Evolutionary conservation across 2,888 invertebrate species (phyloP).

Genomic region (Phragmatobia fuliginosa): DNA sequence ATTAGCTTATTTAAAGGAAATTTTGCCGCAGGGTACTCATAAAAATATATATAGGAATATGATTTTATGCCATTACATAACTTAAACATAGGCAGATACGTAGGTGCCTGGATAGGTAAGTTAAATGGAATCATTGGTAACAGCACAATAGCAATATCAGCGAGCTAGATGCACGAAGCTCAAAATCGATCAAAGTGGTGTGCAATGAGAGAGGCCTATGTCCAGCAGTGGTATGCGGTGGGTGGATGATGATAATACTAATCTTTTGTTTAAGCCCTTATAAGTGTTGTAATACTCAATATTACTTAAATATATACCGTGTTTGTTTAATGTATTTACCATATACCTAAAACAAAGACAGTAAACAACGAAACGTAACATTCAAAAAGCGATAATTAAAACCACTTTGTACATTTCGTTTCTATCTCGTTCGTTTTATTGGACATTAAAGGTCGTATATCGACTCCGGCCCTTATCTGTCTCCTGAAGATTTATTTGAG

Average conservation of each 20-base stretch:
- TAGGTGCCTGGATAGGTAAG: not conserved
- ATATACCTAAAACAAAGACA: not conserved
- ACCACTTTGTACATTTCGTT: constrained; percentile 49
- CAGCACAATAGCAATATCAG: not conserved
- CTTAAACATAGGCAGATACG: not conserved
- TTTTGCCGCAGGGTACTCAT: not conserved
- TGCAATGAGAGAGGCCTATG: too few species aligned
- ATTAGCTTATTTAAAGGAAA: constrained; percentile 1
- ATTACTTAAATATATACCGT: too few species aligned
- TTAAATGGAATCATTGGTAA: not conserved
- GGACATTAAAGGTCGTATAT: constrained; percentile 61
- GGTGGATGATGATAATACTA: too few species aligned
- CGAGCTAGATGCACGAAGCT: too few species aligned
- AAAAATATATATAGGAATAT: not conserved
- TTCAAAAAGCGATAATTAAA: constrained; percentile 47
- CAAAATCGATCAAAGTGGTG: too few species aligned
- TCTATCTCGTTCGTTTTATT: constrained; percentile 65
- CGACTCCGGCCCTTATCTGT: constrained; percentile 65
- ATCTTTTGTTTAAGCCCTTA: too few species aligned
- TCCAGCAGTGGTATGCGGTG: too few species aligned
- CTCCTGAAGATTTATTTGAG: constrained; percentile 66
- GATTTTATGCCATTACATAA: not conserved
- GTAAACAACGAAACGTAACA: constrained; percentile 1
- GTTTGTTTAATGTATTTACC: too few species aligned
- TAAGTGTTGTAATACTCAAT: too few species aligned